Evolutionary conservation across 2,888 invertebrate genomes (phyloP).

Genomic region (Ormyrus labotus): DNA sequence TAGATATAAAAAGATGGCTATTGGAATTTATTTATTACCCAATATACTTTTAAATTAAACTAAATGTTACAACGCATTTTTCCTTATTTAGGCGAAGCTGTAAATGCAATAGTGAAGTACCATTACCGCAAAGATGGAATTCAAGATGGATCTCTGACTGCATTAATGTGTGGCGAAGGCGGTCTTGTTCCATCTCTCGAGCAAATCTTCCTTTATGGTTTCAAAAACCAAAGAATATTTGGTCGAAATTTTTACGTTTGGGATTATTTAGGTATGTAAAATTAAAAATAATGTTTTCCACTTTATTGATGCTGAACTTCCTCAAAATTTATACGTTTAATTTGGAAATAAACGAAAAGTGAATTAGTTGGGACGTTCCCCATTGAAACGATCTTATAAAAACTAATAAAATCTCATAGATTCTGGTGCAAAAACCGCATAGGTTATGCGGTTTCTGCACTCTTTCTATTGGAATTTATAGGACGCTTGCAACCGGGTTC

Average conservation of each 20-base stretch:
- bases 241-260: slow-evolving; percentile 96
- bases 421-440: too few relatives aligned
- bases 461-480: too few relatives aligned
- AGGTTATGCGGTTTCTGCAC: too few relatives aligned
- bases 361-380: too few relatives aligned
- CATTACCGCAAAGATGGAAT: slow-evolving; percentile 89
- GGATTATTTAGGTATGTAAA: slow-evolving; percentile 94
- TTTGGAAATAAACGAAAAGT: too few relatives aligned
- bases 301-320: not conserved
- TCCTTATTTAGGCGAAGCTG: slow-evolving; percentile 86
- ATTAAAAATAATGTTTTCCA: slow-evolving; percentile 2
- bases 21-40: not conserved
- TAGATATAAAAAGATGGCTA: not conserved
- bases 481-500: too few relatives aligned
- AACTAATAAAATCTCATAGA: too few relatives aligned
- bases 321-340: too few relatives aligned
- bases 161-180: slow-evolving; percentile 94
- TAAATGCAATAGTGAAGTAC: slow-evolving; percentile 97
- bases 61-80: not conserved
- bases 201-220: slow-evolving; percentile 96
- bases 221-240: slow-evolving; percentile 94
- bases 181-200: slow-evolving; percentile 96
- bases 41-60: not conserved
- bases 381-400: too few relatives aligned
- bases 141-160: slow-evolving; percentile 89